Conservation (phyloP, 2,888 invertebrate species). For the Quadriops clusia region DNA sequence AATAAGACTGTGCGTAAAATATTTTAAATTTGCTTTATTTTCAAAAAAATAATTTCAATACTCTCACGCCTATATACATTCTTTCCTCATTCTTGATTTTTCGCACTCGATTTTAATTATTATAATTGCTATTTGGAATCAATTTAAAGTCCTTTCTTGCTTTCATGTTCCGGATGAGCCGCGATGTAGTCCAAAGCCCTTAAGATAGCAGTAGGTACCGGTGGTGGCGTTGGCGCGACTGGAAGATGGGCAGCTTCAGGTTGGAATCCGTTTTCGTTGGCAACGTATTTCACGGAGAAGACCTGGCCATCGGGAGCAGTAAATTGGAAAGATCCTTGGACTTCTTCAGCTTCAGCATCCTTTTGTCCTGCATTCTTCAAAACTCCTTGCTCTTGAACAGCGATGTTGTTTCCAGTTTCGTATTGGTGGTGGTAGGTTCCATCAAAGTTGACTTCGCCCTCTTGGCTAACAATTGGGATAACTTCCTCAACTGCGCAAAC, state of each 20-base stretch:
- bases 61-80: too few species aligned
- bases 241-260: conserved; percentile 39
- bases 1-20: too few species aligned
- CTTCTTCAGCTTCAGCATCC: conserved; percentile 3
- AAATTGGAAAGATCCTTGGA: conserved; percentile 36
- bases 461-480: conserved; percentile 54
- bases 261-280: conserved; percentile 59
- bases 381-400: conserved; percentile 44
- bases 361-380: conserved; percentile 36
- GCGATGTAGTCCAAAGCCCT: conserved; percentile 54
- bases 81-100: too few species aligned
- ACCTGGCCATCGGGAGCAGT: conserved; percentile 50
- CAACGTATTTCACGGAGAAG: conserved; percentile 46
- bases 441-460: conserved; percentile 56
- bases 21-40: too few species aligned
- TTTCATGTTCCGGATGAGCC: conserved; percentile 39
- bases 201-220: conserved; percentile 54
- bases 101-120: too few species aligned
- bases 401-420: conserved; percentile 51
- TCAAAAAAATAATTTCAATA: too few species aligned
- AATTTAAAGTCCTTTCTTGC: too few species aligned
- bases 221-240: conserved; percentile 48
- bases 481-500: conserved; percentile 41
- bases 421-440: conserved; percentile 51
- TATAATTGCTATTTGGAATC: too few species aligned